Percentiles rank a stretch among this genome's conserved stretches.
phyloP scores from a whole-genome alignment of 2,113 vertebrate species.

The Martes martes region DNA sequence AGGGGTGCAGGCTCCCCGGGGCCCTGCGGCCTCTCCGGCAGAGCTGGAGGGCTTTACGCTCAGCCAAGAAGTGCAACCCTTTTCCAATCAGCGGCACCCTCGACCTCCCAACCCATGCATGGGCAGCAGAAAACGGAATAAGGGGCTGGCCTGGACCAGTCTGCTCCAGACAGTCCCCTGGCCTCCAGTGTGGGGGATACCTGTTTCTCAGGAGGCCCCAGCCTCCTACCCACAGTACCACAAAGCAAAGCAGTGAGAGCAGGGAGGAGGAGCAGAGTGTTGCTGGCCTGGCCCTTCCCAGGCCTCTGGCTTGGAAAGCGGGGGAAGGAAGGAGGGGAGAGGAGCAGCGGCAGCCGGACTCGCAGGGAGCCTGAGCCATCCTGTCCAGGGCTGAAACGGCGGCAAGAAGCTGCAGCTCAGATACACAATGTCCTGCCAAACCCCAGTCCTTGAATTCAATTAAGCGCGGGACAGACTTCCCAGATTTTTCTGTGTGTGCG shows the following conservation, averaged over 20 bases:
- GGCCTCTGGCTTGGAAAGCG: background rate
- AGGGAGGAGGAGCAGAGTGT: background rate
- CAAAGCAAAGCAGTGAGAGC: background rate
- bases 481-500: constrained; percentile 38
- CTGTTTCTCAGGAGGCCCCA: background rate
- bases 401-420: constrained; percentile 53
- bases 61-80: background rate
- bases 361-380: background rate
- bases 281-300: background rate
- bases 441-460: constrained; percentile 71
- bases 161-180: background rate
- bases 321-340: background rate
- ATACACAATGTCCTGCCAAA: constrained; percentile 79
- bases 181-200: background rate
- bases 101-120: background rate
- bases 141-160: background rate
- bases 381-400: constrained; percentile 11
- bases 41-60: background rate
- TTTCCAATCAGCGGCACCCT: background rate
- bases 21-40: background rate
- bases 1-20: background rate
- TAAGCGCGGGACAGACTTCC: constrained; percentile 69
- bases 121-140: background rate
- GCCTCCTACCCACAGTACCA: background rate
- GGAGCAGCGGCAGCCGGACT: constrained; percentile 55